Conservation (phyloP, 2,797 vertebrate species). For the Carcharodon carcharias region DNA sequence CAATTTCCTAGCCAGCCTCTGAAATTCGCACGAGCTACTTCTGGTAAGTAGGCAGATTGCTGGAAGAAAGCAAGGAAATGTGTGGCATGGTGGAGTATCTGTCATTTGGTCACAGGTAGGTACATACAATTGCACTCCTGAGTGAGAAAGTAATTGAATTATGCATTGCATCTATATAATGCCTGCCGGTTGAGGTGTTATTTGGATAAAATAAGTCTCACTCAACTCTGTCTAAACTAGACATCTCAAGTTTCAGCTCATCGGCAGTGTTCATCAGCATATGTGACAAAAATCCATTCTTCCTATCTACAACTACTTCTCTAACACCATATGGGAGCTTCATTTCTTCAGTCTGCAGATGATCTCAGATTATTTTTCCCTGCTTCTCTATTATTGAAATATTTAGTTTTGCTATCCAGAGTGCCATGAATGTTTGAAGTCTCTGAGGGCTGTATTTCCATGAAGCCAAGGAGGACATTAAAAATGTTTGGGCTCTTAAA, state of each 20-base stretch:
- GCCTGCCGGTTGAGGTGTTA: background rate
- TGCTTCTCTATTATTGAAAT: background rate
- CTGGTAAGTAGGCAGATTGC: background rate
- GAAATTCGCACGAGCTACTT: background rate
- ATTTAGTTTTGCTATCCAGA: background rate
- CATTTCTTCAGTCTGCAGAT: background rate
- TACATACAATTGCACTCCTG: background rate
- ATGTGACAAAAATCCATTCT: background rate
- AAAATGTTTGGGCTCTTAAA: no score
- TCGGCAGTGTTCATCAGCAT: background rate
- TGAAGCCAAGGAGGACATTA: no score
- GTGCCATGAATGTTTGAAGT: background rate
- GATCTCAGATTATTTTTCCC: background rate
- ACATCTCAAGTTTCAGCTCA: background rate
- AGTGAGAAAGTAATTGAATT: background rate
- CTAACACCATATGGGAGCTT: background rate
- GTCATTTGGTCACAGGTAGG: background rate
- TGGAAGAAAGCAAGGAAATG: background rate
- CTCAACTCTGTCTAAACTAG: background rate
- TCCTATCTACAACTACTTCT: background rate
- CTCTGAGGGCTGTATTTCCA: no score
- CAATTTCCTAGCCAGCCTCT: background rate
- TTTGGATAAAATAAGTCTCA: background rate
- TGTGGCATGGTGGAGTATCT: background rate
- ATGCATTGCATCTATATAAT: background rate